A percentile compares a stretch with the other conserved stretches of the same genome.
phyloP scores from a whole-genome alignment of 2,888 invertebrate species.

The Seira musarum region DNA sequence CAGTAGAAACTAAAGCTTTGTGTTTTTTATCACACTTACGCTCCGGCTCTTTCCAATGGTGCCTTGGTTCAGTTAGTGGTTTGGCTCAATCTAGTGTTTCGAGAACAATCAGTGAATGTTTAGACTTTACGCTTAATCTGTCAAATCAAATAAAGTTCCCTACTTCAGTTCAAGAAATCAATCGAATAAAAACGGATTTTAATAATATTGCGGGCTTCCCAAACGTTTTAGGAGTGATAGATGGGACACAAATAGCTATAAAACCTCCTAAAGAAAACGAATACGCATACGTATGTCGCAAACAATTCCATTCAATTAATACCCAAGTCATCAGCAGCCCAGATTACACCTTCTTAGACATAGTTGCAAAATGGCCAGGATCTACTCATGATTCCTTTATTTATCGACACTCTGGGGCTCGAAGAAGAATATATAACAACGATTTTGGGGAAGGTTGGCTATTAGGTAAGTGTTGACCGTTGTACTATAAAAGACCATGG shows the following conservation, averaged over 20 bases:
- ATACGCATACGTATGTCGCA: constrained; percentile 60
- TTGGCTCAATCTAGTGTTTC: constrained; percentile 21
- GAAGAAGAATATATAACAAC: background rate
- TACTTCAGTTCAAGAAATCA: background rate
- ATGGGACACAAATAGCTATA: constrained; percentile 67
- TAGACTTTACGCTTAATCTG: background rate
- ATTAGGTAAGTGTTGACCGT: constrained; percentile 44
- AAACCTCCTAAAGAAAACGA: constrained; percentile 57
- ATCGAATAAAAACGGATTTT: constrained; percentile 29
- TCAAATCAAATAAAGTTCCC: constrained; percentile 29
- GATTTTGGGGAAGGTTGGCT: constrained; percentile 43
- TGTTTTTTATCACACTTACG: constrained; percentile 26
- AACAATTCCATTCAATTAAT: constrained; percentile 68
- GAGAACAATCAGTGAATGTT: constrained; percentile 25
- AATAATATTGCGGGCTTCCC: constrained; percentile 57
- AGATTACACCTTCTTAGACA: constrained; percentile 51
- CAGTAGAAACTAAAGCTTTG: constrained; percentile 46
- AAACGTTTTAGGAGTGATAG: constrained; percentile 66
- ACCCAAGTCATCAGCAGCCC: constrained; percentile 62
- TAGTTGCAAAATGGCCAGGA: constrained; percentile 66
- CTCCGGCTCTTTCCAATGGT: constrained; percentile 43
- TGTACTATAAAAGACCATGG: constrained; percentile 3
- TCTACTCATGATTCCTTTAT: constrained; percentile 65
- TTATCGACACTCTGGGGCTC: constrained; percentile 46
- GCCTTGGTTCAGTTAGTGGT: constrained; percentile 22